These are phyloP conservation scores for Planiliza haematocheilus DNA, from an alignment of 2,113 vertebrate genomes.

Conservation along the genomic window DNA sequence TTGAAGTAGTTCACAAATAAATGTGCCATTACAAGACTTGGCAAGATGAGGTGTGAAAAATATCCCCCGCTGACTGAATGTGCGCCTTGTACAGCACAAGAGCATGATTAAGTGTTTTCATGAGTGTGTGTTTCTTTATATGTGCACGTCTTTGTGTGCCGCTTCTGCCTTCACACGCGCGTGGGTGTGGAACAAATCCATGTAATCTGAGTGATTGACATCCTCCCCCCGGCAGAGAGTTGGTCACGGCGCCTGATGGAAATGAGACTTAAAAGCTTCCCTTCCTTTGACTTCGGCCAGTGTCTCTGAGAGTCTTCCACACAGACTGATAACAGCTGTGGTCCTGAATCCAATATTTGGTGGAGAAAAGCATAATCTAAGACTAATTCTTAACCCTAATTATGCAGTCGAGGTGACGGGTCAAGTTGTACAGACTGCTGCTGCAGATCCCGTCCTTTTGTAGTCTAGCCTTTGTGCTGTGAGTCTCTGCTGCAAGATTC, in stretches of 20 bases:
- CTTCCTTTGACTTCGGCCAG: slow-evolving; percentile 30
- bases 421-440: slow-evolving; percentile 1
- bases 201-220: slow-evolving; percentile 78
- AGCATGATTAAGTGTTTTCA: slow-evolving; percentile 62
- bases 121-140: slow-evolving; percentile 46
- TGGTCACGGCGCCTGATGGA: slow-evolving; percentile 56
- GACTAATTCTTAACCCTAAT: slow-evolving; percentile 22
- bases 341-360: slow-evolving; percentile 3
- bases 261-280: slow-evolving; percentile 48
- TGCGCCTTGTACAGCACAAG: slow-evolving; percentile 40
- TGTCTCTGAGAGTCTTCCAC: slow-evolving; percentile 19
- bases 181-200: slow-evolving; percentile 70
- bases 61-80: slow-evolving; percentile 54
- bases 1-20: slow-evolving; percentile 53
- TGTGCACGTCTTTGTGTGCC: slow-evolving; percentile 40
- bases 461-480: not conserved
- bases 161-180: slow-evolving; percentile 45
- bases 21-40: slow-evolving; percentile 54
- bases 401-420: not conserved
- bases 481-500: not conserved
- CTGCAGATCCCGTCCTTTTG: not conserved
- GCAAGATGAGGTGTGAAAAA: slow-evolving; percentile 53
- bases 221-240: slow-evolving; percentile 50
- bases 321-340: slow-evolving; percentile 1
- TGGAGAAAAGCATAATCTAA: slow-evolving; percentile 10